Evolutionary conservation across 2,888 invertebrate genomes (phyloP).

Genomic region (Cataglyphis albicans): DNA sequence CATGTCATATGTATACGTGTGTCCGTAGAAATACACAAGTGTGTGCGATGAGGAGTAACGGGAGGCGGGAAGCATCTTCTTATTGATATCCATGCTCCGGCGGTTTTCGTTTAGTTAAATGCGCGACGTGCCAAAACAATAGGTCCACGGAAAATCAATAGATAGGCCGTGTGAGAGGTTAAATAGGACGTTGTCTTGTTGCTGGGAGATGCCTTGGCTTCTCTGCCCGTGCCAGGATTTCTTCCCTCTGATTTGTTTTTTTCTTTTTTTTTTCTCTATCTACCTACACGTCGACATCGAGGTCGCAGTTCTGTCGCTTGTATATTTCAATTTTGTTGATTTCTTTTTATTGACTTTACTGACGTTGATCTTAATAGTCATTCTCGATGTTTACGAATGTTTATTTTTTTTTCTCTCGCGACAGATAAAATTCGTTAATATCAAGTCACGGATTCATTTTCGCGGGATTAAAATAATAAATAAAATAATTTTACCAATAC

Average conservation of each 20-base stretch:
- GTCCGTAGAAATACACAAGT: background rate
- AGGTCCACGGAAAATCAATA: conserved; percentile 83
- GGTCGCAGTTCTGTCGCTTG: background rate
- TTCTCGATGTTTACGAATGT: conserved; percentile 7
- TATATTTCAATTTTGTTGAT: background rate
- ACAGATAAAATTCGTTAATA: background rate
- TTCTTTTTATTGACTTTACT: background rate
- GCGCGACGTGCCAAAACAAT: conserved; percentile 81
- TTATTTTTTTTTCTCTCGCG: background rate
- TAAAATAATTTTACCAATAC: background rate
- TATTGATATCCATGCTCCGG: conserved; percentile 43
- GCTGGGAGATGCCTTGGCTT: background rate
- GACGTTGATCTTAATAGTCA: background rate
- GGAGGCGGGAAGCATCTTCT: conserved; percentile 16
- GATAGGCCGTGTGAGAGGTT: conserved; percentile 78
- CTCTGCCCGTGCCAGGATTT: background rate
- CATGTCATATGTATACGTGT: background rate
- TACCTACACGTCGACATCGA: conserved; percentile 3
- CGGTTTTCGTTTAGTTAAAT: conserved; percentile 70
- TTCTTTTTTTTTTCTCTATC: background rate
- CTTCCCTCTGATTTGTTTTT: conserved; percentile 14
- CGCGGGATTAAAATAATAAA: background rate
- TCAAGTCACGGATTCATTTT: conserved; percentile 9
- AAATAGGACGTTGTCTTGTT: conserved; percentile 68
- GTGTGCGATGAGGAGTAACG: background rate